These are phyloP conservation scores for Cotesia chilonis DNA, from an alignment of 1,140 invertebrate species.

Conservation along the genomic window DNA sequence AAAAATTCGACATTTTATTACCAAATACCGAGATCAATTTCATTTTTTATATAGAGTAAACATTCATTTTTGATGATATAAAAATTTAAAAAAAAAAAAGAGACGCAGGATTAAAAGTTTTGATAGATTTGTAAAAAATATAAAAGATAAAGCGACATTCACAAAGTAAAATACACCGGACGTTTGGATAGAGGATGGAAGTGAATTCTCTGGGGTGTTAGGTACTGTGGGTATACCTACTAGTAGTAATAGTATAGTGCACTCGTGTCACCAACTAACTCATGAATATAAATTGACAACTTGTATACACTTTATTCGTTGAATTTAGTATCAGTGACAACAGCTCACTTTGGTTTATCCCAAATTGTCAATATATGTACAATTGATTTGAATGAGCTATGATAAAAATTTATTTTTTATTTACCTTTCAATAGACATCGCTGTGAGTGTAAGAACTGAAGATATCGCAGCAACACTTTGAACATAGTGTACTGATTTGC, in stretches of 20 bases:
- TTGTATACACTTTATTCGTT: too few species aligned
- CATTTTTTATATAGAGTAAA: too few species aligned
- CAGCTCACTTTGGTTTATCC: neutral
- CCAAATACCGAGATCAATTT: too few species aligned
- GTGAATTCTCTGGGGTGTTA: too few species aligned
- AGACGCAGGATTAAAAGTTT: neutral
- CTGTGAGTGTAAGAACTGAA: conserved; percentile 79
- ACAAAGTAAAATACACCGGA: neutral
- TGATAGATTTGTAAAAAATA: neutral
- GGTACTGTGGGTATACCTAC: neutral
- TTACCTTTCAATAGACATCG: conserved; percentile 82
- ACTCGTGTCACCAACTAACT: neutral
- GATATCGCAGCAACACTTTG: conserved; percentile 80
- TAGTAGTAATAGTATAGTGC: too few species aligned
- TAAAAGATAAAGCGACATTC: too few species aligned
- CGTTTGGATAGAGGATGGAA: too few species aligned
- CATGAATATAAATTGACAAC: conserved; percentile 36
- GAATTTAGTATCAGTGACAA: too few species aligned
- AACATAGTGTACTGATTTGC: conserved; percentile 80
- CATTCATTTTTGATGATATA: neutral
- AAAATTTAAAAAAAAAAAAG: neutral
- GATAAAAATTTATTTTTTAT: neutral
- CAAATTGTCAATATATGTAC: too few species aligned
- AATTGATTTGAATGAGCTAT: too few species aligned
- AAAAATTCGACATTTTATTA: too few species aligned